Base-by-base conservation (phyloP, 1,140 invertebrate genomes). In the Asbolus verrucosus region DNA sequence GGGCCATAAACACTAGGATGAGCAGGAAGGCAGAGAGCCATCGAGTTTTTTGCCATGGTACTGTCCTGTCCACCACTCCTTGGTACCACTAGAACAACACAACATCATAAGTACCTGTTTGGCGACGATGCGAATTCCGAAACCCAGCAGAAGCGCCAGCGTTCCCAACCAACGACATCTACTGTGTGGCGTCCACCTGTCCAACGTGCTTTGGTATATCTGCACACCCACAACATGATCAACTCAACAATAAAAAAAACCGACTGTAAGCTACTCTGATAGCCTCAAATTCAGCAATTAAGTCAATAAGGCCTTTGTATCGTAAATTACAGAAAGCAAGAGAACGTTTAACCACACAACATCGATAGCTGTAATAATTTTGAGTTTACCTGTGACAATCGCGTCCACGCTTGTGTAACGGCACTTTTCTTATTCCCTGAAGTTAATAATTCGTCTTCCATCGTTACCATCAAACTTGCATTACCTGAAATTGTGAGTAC, bases 161-260 rank as follows among this genome's bases (percentile, higher is more conserved):
- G 84, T 84, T 43, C 83, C 85, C 60, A 81, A 73, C 87, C 87
- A 89, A 79, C 87, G 82, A 69, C 84, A 81, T 76, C 82, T 86
- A 63, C 83, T 84, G 76, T 88, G 86, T 69, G 85, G 89, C 76
- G 85, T 89, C 83, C 85, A 91, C 82, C 83, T 88, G 85, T 88
- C 90, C 83, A 87, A 69, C 21, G 71, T 74, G 59, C 76, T 75
- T 74, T 81, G 80, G 67, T 80, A 79, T 67, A 81, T 78, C 80
- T 81, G 63, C 33, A 43, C 14, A 66, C 24, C 33, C 13, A 63
- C 31, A 72, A 68, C 19, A 72, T 18, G 46, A 69, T 15, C 65
- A 18, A 59, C 38, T 21, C 60, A 9, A 50, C 13, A 66, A 66
- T 16, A 3, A n/a, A 63, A 13, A 5, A 16, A 54, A 36, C 11